phyloP scores from a whole-genome alignment of 2,113 vertebrate genomes.

The Vidua chalybeata region DNA sequence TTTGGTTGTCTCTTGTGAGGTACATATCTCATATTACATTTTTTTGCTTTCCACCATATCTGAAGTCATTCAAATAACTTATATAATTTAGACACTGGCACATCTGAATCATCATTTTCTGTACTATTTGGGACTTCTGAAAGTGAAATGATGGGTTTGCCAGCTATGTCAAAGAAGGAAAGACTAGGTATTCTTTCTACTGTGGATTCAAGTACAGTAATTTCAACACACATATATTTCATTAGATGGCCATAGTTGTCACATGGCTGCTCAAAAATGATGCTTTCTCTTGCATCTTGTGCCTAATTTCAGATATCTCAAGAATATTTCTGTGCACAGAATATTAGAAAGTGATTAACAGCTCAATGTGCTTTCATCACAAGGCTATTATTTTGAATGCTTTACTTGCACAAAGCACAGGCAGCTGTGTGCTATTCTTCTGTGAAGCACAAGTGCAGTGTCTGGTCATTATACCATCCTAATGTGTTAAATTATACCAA shows the following conservation, averaged over 20 bases:
- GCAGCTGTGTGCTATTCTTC: constrained; percentile 58
- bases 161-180: neutral
- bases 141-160: neutral
- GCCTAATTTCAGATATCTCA: constrained; percentile 28
- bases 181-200: neutral
- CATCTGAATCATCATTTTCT: neutral
- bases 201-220: neutral
- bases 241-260: neutral
- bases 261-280: neutral
- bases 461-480: constrained; percentile 16
- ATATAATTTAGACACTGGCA: neutral
- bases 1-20: neutral
- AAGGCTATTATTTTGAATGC: constrained; percentile 47
- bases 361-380: constrained; percentile 25
- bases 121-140: neutral
- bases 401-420: constrained; percentile 36
- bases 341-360: constrained; percentile 59
- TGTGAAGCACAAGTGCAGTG: neutral
- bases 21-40: neutral
- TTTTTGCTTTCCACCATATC: neutral
- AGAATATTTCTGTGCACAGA: constrained; percentile 17
- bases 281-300: neutral
- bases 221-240: neutral
- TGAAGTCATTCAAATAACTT: neutral
- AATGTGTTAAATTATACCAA: constrained; percentile 19